phyloP scores from a whole-genome alignment of 2,797 vertebrate genomes.

The Myotis pilosus region DNA sequence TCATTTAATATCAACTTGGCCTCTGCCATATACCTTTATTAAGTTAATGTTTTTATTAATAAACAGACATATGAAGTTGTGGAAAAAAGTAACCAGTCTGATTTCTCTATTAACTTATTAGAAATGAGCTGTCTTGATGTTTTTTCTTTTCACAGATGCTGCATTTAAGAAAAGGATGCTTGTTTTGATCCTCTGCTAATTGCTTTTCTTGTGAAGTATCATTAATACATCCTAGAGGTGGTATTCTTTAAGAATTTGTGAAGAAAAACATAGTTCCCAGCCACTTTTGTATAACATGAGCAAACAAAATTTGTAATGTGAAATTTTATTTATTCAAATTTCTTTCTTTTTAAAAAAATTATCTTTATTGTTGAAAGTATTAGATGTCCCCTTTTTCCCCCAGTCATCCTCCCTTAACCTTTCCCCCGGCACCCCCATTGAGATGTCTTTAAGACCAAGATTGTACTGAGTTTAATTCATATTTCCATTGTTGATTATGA shows the following conservation, averaged over 20 bases:
- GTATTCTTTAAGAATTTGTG: slow-evolving; percentile 55
- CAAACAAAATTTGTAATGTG: slow-evolving; percentile 26
- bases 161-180: slow-evolving; percentile 35
- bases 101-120: slow-evolving; percentile 26
- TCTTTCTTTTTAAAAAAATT: background rate
- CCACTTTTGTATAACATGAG: slow-evolving; percentile 4
- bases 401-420: too few relatives aligned
- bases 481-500: background rate
- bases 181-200: slow-evolving; percentile 44
- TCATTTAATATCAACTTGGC: background rate
- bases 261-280: slow-evolving; percentile 23
- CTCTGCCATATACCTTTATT: background rate
- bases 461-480: slow-evolving; percentile 9
- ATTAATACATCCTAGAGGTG: slow-evolving; percentile 45
- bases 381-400: background rate
- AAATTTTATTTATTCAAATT: background rate
- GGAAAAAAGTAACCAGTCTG: background rate
- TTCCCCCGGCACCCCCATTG: background rate
- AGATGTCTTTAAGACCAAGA: background rate
- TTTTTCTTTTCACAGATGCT: slow-evolving; percentile 59
- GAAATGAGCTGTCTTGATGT: slow-evolving; percentile 56
- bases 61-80: background rate
- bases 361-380: background rate
- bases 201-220: slow-evolving; percentile 49
- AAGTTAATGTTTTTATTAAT: slow-evolving; percentile 32